A percentile compares a stretch with the other conserved stretches of the same genome.
Evolutionary conservation across 2,113 vertebrate species (phyloP).

Genomic region (Alethe diademata): DNA sequence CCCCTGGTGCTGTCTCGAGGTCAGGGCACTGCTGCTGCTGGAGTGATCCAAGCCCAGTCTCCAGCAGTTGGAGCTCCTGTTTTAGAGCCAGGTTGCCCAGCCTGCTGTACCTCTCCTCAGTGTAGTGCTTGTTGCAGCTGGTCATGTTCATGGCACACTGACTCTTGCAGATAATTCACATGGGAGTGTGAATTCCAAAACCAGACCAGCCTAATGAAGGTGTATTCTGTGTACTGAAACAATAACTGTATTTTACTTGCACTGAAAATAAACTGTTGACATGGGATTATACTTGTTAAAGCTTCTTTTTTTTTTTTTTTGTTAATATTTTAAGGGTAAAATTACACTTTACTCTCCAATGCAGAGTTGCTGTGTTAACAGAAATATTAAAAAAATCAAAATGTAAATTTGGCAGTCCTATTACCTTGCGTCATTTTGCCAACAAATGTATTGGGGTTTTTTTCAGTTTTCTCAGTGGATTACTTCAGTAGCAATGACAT

Average conservation of each 20-base stretch:
- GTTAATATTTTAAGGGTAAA: background rate
- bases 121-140: background rate
- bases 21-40: background rate
- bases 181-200: background rate
- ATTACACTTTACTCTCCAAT: background rate
- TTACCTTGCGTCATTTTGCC: background rate
- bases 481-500: background rate
- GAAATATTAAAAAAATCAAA: background rate
- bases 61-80: background rate
- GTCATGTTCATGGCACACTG: accelerated
- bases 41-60: background rate
- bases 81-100: background rate
- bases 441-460: background rate
- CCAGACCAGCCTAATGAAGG: background rate
- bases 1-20: background rate
- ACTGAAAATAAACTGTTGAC: constrained; percentile 56
- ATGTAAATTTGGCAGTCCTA: background rate
- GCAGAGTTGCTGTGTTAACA: background rate
- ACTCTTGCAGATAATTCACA: background rate
- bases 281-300: constrained; percentile 40
- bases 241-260: constrained; percentile 44
- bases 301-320: background rate
- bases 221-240: constrained; percentile 41
- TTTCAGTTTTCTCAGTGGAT: background rate
- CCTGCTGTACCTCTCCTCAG: background rate